Percentiles rank a stretch among this genome's conserved stretches.
phyloP scores from a whole-genome alignment of 2,888 invertebrate species.

The Steromphala cineraria region DNA sequence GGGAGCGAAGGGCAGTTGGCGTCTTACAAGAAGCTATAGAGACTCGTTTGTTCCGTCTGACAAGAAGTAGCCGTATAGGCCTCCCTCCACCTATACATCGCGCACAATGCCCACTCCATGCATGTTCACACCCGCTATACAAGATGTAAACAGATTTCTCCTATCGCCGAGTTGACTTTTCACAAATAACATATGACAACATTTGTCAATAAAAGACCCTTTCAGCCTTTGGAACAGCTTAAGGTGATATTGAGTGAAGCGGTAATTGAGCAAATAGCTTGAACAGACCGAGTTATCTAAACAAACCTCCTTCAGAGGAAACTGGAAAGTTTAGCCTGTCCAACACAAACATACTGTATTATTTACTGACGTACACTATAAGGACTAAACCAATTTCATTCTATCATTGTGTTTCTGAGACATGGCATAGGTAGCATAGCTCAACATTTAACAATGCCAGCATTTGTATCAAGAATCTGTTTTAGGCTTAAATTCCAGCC shows the following conservation, averaged over 20 bases:
- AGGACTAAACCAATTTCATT: too few relatives aligned
- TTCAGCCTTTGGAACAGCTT: neutral
- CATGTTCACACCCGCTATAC: neutral
- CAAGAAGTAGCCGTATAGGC: neutral
- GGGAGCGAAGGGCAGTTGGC: neutral
- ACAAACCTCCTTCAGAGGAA: neutral
- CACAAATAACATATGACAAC: neutral
- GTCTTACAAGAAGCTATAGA: neutral
- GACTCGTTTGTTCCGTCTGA: neutral
- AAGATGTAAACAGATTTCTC: conserved; percentile 1
- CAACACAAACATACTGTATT: too few relatives aligned
- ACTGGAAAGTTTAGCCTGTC: too few relatives aligned
- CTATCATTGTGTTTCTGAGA: too few relatives aligned
- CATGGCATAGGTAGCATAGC: too few relatives aligned
- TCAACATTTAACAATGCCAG: too few relatives aligned
- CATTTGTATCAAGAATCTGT: too few relatives aligned
- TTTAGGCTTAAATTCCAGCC: too few relatives aligned
- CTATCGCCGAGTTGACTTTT: neutral
- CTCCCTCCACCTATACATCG: neutral
- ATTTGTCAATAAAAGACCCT: neutral
- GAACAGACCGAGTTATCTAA: neutral
- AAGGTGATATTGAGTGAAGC: neutral
- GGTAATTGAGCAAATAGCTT: neutral
- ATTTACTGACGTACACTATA: too few relatives aligned
- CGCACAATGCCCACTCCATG: neutral